Base-by-base conservation (phyloP, 2,888 invertebrate species). In the Leptinotarsa haldemani region DNA sequence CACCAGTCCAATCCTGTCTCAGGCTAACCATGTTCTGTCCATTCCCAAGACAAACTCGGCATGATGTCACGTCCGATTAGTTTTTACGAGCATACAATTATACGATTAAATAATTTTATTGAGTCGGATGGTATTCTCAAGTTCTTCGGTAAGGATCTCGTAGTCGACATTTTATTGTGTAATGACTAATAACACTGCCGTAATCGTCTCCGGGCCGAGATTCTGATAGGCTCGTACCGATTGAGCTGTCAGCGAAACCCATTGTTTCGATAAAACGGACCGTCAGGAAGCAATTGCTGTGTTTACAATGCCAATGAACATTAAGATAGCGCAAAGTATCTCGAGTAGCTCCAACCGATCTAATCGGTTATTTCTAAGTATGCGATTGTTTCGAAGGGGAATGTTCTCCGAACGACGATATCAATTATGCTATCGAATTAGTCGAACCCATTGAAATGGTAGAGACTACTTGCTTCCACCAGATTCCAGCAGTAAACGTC, bases 101-200 rank as follows among this genome's bases (percentile, higher is more conserved):
- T 46, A 58, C 56, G 68, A 76, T 72, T 71, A 76, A 76, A 76
- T 74, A 71, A 76, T 69, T 71, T 74, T 71, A 76, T 71, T 53
- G 67, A 67, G 56, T 69, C 68, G 52, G 63, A 52, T 72, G 52
- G 53, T 30, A 72, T 69, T 66, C 68, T 65, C 64, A 71, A 70
- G 70, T 76, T 74, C 73, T 76, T 69, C 71, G 66, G 71, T 65
- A 65, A 67, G 73, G 48, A 63, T 67, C 69, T 64, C 63, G 47
- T 52, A 52, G 53, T 22, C 71, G 71, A 46, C 67, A 52, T 70
- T 73, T 65, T 56, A 70, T 74, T 71, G 73, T 69, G 40, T 66
- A 71, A 73, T 69, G 67, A 71, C 76, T 48, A 67, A 71, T 70
- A 74, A 76, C 70, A 71, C 71, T 70, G 66, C 64, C 68, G 70